These are phyloP conservation scores for Okamejei kenojei DNA, from an alignment of 2,797 vertebrate species.

Conservation along the genomic window DNA sequence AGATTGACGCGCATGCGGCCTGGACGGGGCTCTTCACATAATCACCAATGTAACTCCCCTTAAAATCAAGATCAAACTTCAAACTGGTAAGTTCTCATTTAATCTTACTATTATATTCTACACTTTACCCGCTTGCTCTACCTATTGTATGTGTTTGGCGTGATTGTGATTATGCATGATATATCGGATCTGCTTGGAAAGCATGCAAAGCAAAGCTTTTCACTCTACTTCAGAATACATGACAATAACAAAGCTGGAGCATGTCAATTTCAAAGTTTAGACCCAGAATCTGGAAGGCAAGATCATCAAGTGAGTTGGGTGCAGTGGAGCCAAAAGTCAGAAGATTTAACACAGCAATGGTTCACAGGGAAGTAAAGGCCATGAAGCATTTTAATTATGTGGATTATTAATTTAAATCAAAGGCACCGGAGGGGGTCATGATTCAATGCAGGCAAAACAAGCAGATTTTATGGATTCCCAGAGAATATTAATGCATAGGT, in stretches of 20 bases:
- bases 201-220: too few relatives aligned
- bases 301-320: background rate
- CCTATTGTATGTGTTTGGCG: too few relatives aligned
- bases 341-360: background rate
- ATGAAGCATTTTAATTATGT: background rate
- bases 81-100: too few relatives aligned
- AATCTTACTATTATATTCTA: too few relatives aligned
- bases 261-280: background rate
- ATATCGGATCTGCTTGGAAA: too few relatives aligned
- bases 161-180: too few relatives aligned
- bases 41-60: too few relatives aligned
- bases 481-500: background rate
- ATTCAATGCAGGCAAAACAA: background rate
- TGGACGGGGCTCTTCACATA: too few relatives aligned
- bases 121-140: too few relatives aligned
- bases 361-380: background rate
- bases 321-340: background rate
- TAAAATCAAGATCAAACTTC: too few relatives aligned
- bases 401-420: background rate
- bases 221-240: too few relatives aligned
- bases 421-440: background rate
- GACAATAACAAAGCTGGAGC: background rate
- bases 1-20: too few relatives aligned
- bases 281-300: background rate
- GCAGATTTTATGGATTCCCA: background rate